Percentiles rank a stretch among this genome's conserved stretches.
Conservation (phyloP, 2,113 vertebrate species). For the Triplophysa tibetana region DNA sequence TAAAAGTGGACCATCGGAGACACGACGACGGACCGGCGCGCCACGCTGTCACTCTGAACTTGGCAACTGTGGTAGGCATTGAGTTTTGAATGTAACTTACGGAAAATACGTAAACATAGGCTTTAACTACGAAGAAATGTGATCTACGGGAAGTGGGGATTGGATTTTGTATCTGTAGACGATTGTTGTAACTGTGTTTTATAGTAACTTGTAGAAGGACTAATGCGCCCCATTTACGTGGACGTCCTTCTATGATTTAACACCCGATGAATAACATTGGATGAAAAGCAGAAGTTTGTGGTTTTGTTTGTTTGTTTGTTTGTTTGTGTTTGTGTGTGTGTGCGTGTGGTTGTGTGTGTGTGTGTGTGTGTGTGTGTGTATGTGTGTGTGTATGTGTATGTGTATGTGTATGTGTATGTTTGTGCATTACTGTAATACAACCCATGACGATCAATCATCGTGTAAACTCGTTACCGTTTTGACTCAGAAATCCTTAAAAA, state of each 20-base stretch:
- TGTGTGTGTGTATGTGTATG: not conserved
- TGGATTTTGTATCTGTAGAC: not conserved
- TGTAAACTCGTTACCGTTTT: not conserved
- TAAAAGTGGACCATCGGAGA: constrained; percentile 4
- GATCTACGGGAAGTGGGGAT: too few species aligned
- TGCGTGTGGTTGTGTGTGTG: not conserved
- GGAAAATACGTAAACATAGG: not conserved
- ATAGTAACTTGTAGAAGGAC: not conserved
- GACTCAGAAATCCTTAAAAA: not conserved
- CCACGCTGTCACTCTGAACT: constrained; percentile 32
- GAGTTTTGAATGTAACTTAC: not conserved
- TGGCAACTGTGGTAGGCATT: constrained; percentile 19
- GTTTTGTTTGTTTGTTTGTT: too few species aligned
- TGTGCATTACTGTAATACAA: not conserved
- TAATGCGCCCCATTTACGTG: not conserved
- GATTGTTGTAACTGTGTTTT: not conserved
- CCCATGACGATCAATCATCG: not conserved
- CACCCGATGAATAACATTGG: too few species aligned
- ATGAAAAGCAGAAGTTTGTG: not conserved
- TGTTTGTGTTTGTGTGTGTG: too few species aligned
- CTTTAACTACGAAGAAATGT: not conserved
- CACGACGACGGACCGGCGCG: constrained; percentile 13
- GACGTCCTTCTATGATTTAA: not conserved
- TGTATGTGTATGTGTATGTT: not conserved
- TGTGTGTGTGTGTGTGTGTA: too few species aligned